Evolutionary conservation across 2,113 vertebrate genomes (phyloP), one percentile per base, ranked within the genome.

Genomic region (Calidris pugnax): DNA sequence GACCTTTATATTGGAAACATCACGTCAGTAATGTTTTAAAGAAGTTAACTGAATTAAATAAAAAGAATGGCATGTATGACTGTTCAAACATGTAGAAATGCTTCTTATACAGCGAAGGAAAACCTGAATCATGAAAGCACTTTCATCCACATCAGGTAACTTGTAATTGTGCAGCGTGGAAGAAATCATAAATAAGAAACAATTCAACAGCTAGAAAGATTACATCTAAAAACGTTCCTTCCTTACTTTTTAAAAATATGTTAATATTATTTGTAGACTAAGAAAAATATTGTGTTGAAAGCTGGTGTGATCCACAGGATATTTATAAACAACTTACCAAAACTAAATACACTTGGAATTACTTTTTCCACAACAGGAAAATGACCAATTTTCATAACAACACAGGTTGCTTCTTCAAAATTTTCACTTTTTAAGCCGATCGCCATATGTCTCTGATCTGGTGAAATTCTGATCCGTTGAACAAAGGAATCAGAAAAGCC

Each of bases 391-490:
- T 95, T 98, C 68, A 99, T 94, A 89, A 99, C 50, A 78, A 98
- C 3, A 6, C 98, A 99, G 86, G 96, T 98, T 41, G 97, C 96
- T 30, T 98, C 98, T 96, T 99, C 98, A 59, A 96, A 97, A 89
- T 97, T 94, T 71, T 93, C 74, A 39, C 92, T 97, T 97, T 98
- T 99, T 67, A 99, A 88, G 39, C 98, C 98, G 64, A 98, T 97
- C 23, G 99, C 99, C 84, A 99, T 97, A 37, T 98, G 98, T 63
- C 89, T 98, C 89, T 99, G 98, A 91, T 96, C 95, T 63, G 99
- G 99, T 69, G 99, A 99, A 93, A 99, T 98, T 95, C 99, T 98
- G 88, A 99, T 98, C 84, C 98, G 98, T 89, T 99, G 99, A 95
- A 99, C 96, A 94, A 97, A 94, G 23, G 96, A 96, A 93, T 97